Base-by-base conservation (phyloP, 2,888 invertebrate genomes). In the Lymantria dispar region DNA sequence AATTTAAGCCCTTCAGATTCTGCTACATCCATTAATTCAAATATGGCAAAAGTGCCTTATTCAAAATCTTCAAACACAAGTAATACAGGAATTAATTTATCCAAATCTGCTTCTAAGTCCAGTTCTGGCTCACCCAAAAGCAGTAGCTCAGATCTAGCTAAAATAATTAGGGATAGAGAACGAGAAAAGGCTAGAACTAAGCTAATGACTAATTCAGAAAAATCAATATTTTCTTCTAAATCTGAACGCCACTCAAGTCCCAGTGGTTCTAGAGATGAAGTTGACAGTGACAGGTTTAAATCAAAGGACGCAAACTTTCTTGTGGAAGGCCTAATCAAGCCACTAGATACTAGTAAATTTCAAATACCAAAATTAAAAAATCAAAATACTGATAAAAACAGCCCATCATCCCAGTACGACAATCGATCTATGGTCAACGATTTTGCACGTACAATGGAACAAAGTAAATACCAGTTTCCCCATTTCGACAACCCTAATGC, bases 341-440 rank as follows among this genome's bases (percentile, higher is more conserved):
- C 95, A 9, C 81, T 95, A 36, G 95, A 97, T 68, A 94, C 94
- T 50, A 95, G 95, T 51, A 97, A 96, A 73, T 97, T 96, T 86
- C 97, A 97, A 89, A 97, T 97, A 70, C 97, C 97, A 0, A 97
- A 97, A 83, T 79, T 97, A 53, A 88, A 91, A 73, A 92, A 89
- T 59, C 87, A 90, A 68, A 85, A 77, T 29, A 83, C 89, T n/a
- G 92, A 92, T 58, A 92, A 92, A 68, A 87, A 80, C 53, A 87
- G 78, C 58, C 81, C 86, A 3, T 78, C 80, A 0, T 76, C 87
- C 0, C 89, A 87, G 51, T 90, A 87, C 60, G 91, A 90, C 58
- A 79, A 73, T 54, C 80, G 91, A 7, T 83, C 89, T 2, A 76
- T 89, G 78, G 85, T 90, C 5, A 88, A 91, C 63, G 92, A 92